Conservation (phyloP, 2,888 invertebrate genomes). For the Chydorus sphaericus region DNA sequence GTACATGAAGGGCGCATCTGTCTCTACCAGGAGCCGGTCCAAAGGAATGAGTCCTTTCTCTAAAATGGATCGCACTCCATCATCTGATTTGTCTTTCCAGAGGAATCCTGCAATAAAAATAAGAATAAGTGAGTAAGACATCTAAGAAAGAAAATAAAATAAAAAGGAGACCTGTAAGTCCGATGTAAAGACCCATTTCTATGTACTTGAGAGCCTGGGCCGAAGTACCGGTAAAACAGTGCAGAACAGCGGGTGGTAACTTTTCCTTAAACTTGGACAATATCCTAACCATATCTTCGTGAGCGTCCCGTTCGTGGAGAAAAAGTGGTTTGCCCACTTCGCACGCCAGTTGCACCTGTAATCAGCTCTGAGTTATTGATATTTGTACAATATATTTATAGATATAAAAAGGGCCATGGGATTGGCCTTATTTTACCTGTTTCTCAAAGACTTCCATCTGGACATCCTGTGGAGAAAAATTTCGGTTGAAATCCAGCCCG, state of each 20-base stretch:
- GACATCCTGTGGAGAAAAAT: conserved; percentile 77
- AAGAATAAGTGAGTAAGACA: conserved; percentile 9
- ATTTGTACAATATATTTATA: conserved; percentile 6
- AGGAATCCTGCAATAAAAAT: conserved; percentile 43
- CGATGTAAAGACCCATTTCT: conserved; percentile 70
- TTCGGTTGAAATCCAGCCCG: conserved; percentile 84
- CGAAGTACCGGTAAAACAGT: conserved; percentile 79
- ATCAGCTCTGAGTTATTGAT: conserved; percentile 19
- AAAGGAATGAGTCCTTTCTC: conserved; percentile 66
- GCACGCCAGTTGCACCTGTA: conserved; percentile 67
- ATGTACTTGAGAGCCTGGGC: conserved; percentile 71
- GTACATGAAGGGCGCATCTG: conserved; percentile 92
- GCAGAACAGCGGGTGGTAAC: conserved; percentile 70
- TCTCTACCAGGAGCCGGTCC: conserved; percentile 73
- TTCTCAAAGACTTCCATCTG: conserved; percentile 76
- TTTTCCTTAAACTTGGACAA: conserved; percentile 37
- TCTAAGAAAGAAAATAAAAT: background rate
- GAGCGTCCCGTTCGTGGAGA: conserved; percentile 84
- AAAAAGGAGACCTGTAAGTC: conserved; percentile 47
- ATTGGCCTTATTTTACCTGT: conserved; percentile 41
- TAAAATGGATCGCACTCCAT: conserved; percentile 68
- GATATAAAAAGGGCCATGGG: background rate
- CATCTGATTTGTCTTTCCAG: conserved; percentile 84
- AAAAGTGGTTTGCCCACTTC: conserved; percentile 72
- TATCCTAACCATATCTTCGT: conserved; percentile 66